Evolutionary conservation across 1,140 invertebrate species (phyloP), one percentile per base, ranked within the genome.

Genomic region (Ooceraea biroi): DNA sequence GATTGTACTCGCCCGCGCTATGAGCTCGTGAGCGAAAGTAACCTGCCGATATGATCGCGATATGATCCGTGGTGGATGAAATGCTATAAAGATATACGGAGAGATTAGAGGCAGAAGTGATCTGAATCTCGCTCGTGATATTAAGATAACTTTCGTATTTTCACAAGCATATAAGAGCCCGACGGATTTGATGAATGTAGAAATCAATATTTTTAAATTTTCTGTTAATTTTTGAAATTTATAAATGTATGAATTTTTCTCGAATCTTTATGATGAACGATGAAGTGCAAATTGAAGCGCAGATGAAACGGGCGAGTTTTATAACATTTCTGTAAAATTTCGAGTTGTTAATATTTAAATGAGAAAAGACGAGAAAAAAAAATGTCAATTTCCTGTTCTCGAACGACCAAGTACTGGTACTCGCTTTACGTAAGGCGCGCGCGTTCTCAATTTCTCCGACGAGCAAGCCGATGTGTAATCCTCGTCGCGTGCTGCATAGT

Each of bases 381-480:
- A 19, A 36, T 30, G 36, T 36, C n/a, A 19, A 66, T 77, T 77
- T 52, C 8, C 44, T 50, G 57, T 12, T 36, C 25, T 27, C 30
- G 7, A 61, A 12, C 19, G 7, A 8, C 2, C 44, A 25, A 41
- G 27, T 19, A 44, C 12, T 36, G 63, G 61, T 48, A 22, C n/a
- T 65, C 27, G 25, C 27, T 65, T 65, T 77, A 77, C 73, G 44
- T 77, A 77, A 77, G 60, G 22, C n/a, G 22, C 17, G 27, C n/a
- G n/a, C 25, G 73, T 77, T 65, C 58, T 19, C 73, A 77, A 77
- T 77, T 77, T 77, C 73, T 77, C 57, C 41, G 57, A 74, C 72
- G 41, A 61, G 25, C 41, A 5, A 74, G 25, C 25, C 57, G 14
- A 60, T 2, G 14, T 8, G 36, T 2, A 7, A 76, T 36, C 55